Conservation (phyloP, 2,888 invertebrate genomes). For the Drosophila nigricruria region DNA sequence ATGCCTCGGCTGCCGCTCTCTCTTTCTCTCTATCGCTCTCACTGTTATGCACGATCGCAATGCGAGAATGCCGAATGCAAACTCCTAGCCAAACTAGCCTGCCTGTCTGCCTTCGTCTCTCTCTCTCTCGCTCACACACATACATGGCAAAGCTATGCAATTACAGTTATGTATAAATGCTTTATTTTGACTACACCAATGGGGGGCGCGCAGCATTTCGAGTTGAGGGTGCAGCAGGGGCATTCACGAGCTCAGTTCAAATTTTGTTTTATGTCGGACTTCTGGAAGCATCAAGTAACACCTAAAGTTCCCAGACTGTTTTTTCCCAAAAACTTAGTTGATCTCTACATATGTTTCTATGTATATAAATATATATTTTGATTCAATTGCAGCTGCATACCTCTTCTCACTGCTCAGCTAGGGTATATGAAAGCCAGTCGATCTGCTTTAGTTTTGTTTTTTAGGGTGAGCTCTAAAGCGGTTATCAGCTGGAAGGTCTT, state of each 20-base stretch:
- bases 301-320: neutral
- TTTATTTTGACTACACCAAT: constrained; percentile 13
- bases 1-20: neutral
- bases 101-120: neutral
- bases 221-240: constrained; percentile 7
- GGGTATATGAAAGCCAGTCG: constrained; percentile 6
- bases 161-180: constrained; percentile 34
- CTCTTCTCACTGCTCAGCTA: neutral
- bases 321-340: neutral
- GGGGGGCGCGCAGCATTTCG: constrained; percentile 1
- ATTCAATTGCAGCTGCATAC: neutral
- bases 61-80: constrained; percentile 33
- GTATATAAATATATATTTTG: neutral
- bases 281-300: constrained; percentile 8
- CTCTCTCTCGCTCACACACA: neutral
- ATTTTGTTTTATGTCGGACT: neutral
- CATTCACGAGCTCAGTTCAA: constrained; percentile 11
- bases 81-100: constrained; percentile 16
- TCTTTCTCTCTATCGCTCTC: neutral
- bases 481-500: constrained; percentile 37
- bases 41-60: constrained; percentile 46
- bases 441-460: constrained; percentile 11
- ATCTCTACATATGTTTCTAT: neutral
- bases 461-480: constrained; percentile 14
- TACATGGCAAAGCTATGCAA: constrained; percentile 6